These are phyloP conservation scores for Halichoeres trimaculatus DNA, from an alignment of 2,113 vertebrate species.

Conservation along the genomic window DNA sequence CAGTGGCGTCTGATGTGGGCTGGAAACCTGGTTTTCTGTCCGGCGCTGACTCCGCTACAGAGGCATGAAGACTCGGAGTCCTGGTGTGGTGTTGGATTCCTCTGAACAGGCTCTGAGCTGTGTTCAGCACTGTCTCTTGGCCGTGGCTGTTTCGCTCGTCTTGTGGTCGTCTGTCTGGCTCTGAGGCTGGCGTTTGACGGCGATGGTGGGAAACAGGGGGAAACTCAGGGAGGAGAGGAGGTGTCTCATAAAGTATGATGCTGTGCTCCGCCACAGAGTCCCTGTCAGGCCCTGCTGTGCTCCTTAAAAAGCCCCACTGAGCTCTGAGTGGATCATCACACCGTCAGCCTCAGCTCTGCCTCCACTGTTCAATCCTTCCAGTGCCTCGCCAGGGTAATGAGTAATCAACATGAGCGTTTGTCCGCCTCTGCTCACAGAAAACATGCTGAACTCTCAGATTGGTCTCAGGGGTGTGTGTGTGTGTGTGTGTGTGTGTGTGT, in stretches of 20 bases:
- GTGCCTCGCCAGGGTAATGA: conserved; percentile 31
- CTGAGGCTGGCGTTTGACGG: conserved; percentile 52
- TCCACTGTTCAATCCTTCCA: background rate
- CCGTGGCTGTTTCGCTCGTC: conserved; percentile 28
- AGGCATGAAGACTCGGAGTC: conserved; percentile 59
- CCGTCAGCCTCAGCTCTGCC: background rate
- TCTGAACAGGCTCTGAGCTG: conserved; percentile 25
- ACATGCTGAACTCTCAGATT: conserved; percentile 27
- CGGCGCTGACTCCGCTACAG: conserved; percentile 58
- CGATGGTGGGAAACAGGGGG: conserved; percentile 34
- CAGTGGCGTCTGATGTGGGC: conserved; percentile 76
- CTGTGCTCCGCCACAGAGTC: conserved; percentile 30
- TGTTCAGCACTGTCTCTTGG: conserved; percentile 36
- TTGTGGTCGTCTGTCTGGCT: conserved; percentile 44
- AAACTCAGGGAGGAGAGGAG: conserved; percentile 51
- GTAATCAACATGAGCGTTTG: conserved; percentile 15
- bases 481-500: too few species aligned
- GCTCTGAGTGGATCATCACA: conserved; percentile 25
- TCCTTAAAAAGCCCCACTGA: conserved; percentile 40
- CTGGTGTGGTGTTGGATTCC: conserved; percentile 43
- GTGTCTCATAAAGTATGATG: conserved; percentile 56
- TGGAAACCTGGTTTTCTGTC: conserved; percentile 57
- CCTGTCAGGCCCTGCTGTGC: conserved; percentile 36
- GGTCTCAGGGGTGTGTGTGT: conserved; percentile 8
- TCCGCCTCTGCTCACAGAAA: conserved; percentile 19